These are phyloP conservation scores for Plumapathes pennacea DNA, from an alignment of 92 coral and sea anemone genomes.

Conservation along the genomic window DNA sequence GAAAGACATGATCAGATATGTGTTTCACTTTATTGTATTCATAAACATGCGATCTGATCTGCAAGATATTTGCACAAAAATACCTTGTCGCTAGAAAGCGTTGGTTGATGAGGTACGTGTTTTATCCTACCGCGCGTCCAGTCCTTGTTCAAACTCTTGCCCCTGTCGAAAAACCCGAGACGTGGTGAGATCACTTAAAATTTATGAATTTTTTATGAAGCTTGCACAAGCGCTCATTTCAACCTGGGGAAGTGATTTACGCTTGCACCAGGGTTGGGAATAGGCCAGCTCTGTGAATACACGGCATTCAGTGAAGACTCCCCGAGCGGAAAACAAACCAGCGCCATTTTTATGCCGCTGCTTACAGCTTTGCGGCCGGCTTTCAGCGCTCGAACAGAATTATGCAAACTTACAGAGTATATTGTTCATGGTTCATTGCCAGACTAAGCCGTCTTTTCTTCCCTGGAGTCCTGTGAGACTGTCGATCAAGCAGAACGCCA, in stretches of 20 bases:
- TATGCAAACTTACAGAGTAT: conserved; percentile 56
- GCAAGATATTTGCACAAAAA: no score
- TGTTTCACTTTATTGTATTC: no score
- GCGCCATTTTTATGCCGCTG: conserved; percentile 57
- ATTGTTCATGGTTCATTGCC: conserved; percentile 69
- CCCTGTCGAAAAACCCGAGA: conserved; percentile 34
- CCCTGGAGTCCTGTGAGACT: no score
- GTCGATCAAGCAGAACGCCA: no score
- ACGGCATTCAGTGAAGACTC: conserved; percentile 49
- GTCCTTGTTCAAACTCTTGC: conserved; percentile 73
- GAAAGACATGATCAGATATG: no score
- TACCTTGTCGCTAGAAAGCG: no score
- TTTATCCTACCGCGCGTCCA: conserved; percentile 54
- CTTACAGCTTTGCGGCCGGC: conserved; percentile 7
- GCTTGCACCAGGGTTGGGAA: conserved; percentile 60
- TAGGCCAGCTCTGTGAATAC: conserved; percentile 80
- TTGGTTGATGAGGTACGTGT: conserved; percentile 19
- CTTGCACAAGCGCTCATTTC: neutral
- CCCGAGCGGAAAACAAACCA: conserved; percentile 8
- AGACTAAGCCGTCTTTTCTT: no score
- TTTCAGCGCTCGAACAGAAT: no score
- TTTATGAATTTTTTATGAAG: neutral
- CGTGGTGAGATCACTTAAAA: neutral
- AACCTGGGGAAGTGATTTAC: conserved; percentile 77
- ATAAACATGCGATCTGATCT: no score